These are phyloP conservation scores for Isotomurus palustris DNA, from an alignment of 2,888 invertebrate genomes.

Conservation along the genomic window DNA sequence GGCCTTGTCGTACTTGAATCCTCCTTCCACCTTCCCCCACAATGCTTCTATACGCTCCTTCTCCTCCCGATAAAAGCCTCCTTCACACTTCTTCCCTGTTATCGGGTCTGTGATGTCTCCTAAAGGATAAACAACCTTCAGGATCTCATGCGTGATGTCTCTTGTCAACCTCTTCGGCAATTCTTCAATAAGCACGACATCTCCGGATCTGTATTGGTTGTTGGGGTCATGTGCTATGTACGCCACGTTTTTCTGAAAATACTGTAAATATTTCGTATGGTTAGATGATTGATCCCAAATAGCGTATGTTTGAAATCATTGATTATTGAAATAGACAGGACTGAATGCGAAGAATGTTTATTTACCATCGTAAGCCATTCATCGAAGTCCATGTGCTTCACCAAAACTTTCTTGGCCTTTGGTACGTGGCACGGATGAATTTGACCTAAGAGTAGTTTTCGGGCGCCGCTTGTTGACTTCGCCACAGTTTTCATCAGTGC, in stretches of 20 bases:
- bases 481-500: slow-evolving; percentile 19
- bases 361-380: slow-evolving; percentile 71
- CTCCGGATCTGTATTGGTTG: slow-evolving; percentile 72
- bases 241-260: slow-evolving; percentile 68
- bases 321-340: slow-evolving; percentile 7
- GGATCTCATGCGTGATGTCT: slow-evolving; percentile 71
- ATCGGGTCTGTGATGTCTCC: slow-evolving; percentile 84
- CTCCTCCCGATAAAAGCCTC: slow-evolving; percentile 60
- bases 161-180: slow-evolving; percentile 68
- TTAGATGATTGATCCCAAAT: neutral
- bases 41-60: slow-evolving; percentile 33
- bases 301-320: neutral
- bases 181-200: slow-evolving; percentile 71
- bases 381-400: slow-evolving; percentile 70
- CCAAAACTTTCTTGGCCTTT: slow-evolving; percentile 71
- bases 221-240: slow-evolving; percentile 74
- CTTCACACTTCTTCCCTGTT: slow-evolving; percentile 72
- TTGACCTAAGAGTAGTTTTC: slow-evolving; percentile 60
- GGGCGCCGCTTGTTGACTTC: neutral
- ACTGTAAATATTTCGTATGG: no score
- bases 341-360: slow-evolving; percentile 19
- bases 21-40: slow-evolving; percentile 41
- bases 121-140: slow-evolving; percentile 71
- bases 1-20: slow-evolving; percentile 64
- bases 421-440: slow-evolving; percentile 73